Evolutionary conservation across 2,888 invertebrate genomes (phyloP), one percentile per base, ranked within the genome.

Genomic region (Lordiphosa andalusiaca): DNA sequence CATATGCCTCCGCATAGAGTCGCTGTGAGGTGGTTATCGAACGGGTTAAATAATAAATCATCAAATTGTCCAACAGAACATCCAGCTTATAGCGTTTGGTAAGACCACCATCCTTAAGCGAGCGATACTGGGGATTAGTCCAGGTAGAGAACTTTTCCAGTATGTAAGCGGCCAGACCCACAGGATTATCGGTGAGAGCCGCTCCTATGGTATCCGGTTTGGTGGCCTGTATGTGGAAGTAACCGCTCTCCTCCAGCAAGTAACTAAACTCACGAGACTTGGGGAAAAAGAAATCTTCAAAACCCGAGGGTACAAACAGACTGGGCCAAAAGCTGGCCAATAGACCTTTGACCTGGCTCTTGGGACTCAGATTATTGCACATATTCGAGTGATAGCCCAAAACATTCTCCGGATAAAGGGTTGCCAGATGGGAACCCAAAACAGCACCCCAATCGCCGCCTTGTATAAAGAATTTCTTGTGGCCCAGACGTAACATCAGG

Each of bases 121-220:
- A 80, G 13, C 88, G 90, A 81, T 90, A 90, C 0, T 88, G 86
- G 0, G 73, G 93, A 88, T 90, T 94, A 87, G 90, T 95, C 94
- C 90, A 95, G 5, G 80, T 93, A 83, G 91, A 92, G 90, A 96
- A 97, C 87, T 97, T 98, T 82, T 98, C 97, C 9, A 98, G 88
- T 51, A 98, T 94, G 82, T 97, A 98, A 0, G 95, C 95, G 0
- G 96, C 96, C 57, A 98, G 89, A 0, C 96, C 97, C 0, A 94
- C 92, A 0, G 98, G 98, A 73, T 88, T 89, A 39, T 83, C 71
- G n/a, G 82, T 81, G 6, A 89, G 62, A 0, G 74, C 86, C 1
- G 68, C 70, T 13, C 96, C 96, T 69, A 95, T 90, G 0, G 96
- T 96, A 81, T 97, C 97, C 10, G 97, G 97, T 87, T 96, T 97